These are phyloP conservation scores for Corynorhinus townsendii DNA, from an alignment of 2,113 vertebrate genomes.

Conservation along the genomic window DNA sequence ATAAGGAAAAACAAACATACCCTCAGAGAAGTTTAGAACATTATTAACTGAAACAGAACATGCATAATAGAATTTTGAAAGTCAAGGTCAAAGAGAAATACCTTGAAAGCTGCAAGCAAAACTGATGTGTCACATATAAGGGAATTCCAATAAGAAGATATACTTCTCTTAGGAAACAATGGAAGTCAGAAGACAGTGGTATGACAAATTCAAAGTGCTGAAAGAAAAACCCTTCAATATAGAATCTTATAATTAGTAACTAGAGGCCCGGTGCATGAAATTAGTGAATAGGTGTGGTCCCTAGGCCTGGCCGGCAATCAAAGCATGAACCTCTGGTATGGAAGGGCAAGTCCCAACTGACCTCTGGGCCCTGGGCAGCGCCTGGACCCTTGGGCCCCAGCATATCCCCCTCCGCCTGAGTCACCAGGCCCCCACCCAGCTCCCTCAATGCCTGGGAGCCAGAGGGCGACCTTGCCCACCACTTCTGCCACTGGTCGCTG, in stretches of 20 bases:
- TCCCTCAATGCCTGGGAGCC: too few relatives aligned
- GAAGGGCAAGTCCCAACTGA: too few relatives aligned
- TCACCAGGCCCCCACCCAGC: too few relatives aligned
- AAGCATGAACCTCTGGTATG: too few relatives aligned
- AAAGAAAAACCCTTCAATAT: not conserved
- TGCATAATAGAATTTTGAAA: not conserved
- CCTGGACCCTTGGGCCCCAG: too few relatives aligned
- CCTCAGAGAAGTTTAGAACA: not conserved
- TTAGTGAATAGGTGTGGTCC: too few relatives aligned
- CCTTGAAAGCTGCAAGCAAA: not conserved
- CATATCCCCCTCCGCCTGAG: too few relatives aligned
- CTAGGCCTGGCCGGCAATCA: too few relatives aligned
- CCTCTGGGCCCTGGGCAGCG: too few relatives aligned
- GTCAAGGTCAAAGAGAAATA: not conserved
- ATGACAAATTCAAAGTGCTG: not conserved
- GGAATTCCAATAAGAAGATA: not conserved
- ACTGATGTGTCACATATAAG: not conserved
- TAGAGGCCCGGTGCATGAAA: too few relatives aligned
- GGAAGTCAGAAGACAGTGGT: not conserved
- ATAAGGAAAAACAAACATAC: not conserved
- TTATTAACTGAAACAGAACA: not conserved
- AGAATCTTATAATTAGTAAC: not conserved
- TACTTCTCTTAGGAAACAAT: not conserved
- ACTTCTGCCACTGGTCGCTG: too few relatives aligned
- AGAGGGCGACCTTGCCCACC: fast-evolving